Conservation (phyloP, 2,888 invertebrate species). For the Alentia gelatinosa region DNA sequence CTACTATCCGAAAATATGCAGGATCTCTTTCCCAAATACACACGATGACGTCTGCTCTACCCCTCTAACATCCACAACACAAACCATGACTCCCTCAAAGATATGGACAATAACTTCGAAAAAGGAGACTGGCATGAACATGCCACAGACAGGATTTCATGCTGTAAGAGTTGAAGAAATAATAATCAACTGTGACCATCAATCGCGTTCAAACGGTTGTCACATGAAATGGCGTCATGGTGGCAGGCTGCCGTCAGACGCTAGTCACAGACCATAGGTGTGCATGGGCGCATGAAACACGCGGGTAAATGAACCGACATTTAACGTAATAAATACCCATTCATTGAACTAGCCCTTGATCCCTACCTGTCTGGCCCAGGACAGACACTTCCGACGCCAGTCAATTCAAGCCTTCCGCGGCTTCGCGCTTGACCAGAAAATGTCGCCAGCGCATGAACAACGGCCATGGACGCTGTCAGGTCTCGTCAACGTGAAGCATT, state of each 20-base stretch:
- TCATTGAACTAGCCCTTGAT: background rate
- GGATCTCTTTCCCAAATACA: too few species aligned
- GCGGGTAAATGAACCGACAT: background rate
- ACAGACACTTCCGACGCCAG: background rate
- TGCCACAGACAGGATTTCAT: too few species aligned
- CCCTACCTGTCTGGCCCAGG: background rate
- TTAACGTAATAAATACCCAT: slow-evolving; percentile 22
- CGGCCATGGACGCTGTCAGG: background rate
- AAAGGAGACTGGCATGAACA: too few species aligned
- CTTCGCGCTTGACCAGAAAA: slow-evolving; percentile 17
- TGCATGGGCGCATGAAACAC: background rate
- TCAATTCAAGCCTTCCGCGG: background rate
- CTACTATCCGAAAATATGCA: too few species aligned
- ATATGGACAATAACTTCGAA: too few species aligned
- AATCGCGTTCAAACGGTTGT: background rate
- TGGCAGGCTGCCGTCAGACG: background rate
- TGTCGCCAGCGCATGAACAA: background rate
- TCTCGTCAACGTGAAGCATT: background rate
- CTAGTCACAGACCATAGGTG: background rate
- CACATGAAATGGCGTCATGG: slow-evolving; percentile 17
- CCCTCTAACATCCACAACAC: too few species aligned
- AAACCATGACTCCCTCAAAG: too few species aligned
- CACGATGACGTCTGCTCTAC: too few species aligned
- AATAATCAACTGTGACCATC: background rate
- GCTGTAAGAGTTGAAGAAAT: background rate